Base-by-base conservation (phyloP, 2,113 vertebrate species). In the Eira barbara region DNA sequence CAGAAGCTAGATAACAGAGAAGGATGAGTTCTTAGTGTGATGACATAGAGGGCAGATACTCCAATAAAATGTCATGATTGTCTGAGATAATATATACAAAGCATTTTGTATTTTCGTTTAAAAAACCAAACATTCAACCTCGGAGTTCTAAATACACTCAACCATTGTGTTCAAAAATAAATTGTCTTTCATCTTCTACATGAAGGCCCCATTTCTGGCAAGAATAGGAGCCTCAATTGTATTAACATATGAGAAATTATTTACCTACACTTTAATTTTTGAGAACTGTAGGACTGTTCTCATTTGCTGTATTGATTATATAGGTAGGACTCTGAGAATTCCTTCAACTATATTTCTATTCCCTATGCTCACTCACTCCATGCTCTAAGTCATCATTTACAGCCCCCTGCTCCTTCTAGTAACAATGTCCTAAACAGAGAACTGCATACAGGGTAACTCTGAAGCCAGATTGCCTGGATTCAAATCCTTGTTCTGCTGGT, bases 21-120 rank as follows among this genome's bases (percentile, higher is more conserved):
- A 95, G 9, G n/a, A 6, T 31, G 8, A 73, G 15, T 88, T 76
- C 42, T 49, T 5, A 63, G 15, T 52, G n/a, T 21, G 78, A 4
- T 89, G 29, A 13, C 23, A 91, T 59, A 85, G 27, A 83, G 18
- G 10, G 7, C 39, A 67, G 31, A 5, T n/a, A 91, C 36, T 84
- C 4, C 6, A 85, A 13, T 39, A 42, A 15, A 93, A 23, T 47
- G 20, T 55, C 61, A 45, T 63, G 29, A 36, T 36, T 59, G 4
- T 47, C 3, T 94, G 65, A 78, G 13, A 79, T 59, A 81, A 74
- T 57, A 34, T 6, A 39, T 39, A 57, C 10, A 90, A 73, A 93
- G 5, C 29, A 67, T 78, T 97, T 91, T 87, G 6, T 94, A 42
- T 65, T 61, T 90, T 94, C 42, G 15, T 84, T 84, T 78, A 5